Conservation (phyloP, 2,797 vertebrate genomes). For the Aeoliscus strigatus region DNA sequence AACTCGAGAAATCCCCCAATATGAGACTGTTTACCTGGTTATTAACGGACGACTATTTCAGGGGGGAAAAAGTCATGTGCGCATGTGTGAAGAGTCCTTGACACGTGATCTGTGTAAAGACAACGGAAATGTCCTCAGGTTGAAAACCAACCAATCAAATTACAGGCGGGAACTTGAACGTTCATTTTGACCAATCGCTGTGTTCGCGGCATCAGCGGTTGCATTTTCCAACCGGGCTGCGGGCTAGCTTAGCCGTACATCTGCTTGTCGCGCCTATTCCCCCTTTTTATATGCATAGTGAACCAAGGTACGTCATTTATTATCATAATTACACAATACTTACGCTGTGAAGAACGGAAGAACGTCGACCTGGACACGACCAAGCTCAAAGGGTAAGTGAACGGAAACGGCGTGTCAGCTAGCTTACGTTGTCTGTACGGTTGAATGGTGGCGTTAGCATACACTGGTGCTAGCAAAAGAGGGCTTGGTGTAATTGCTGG, state of each 20-base stretch:
- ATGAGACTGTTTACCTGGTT: not conserved
- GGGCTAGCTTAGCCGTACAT: too few species aligned
- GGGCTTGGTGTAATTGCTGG: constrained; percentile 34
- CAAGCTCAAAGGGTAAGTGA: constrained; percentile 49
- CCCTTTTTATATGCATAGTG: not conserved
- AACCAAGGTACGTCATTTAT: not conserved
- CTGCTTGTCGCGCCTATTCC: too few species aligned
- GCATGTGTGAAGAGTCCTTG: constrained; percentile 1
- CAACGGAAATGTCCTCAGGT: constrained; percentile 25
- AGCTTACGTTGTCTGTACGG: not conserved
- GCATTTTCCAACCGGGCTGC: too few species aligned
- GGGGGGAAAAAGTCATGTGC: not conserved
- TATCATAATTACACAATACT: too few species aligned
- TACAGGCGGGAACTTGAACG: constrained; percentile 48
- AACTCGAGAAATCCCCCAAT: not conserved
- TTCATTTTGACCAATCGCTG: constrained; percentile 65
- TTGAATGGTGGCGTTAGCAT: constrained; percentile 41
- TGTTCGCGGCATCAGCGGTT: not conserved
- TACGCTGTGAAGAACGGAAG: not conserved
- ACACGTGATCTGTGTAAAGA: constrained; percentile 28
- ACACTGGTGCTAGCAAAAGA: not conserved
- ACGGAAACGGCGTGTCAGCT: not conserved
- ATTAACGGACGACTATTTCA: not conserved
- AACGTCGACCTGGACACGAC: not conserved
- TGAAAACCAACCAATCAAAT: constrained; percentile 50